Base-by-base conservation (phyloP, 2,113 vertebrate genomes). In the Australoheros scitulus region DNA sequence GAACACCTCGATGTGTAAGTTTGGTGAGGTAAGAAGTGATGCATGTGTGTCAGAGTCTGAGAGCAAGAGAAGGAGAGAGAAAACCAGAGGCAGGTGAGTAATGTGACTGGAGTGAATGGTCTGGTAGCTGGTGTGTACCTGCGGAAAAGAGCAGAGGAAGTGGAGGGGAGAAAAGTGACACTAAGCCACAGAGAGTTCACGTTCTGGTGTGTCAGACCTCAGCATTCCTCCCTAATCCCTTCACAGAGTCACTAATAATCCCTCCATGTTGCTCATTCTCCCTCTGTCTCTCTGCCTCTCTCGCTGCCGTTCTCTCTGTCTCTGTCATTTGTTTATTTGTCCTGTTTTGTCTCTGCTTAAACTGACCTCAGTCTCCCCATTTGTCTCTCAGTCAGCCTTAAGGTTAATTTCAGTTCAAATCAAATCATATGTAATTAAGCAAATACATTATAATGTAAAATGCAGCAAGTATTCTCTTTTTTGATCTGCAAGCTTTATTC, bases 161-260 rank as follows among this genome's bases (percentile, higher is more conserved):
- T 57, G 65, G 47, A 82, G 83, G 77, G 79, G 60, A 83, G 78
- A 76, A 61, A 77, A 87, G 81, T 90, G 89, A 89, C 91, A 91
- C 80, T 93, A 93, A 94, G 76, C 89, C 77, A 70, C 60, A 78
- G 83, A 10, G 34, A 89, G 85, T 91, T 87, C 77, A 83, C 77
- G 87, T 76, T 91, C 57, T 88, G 79, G 86, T 76, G 88, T 88
- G 88, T 92, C 88, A 91, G 84, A 93, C 87, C 86, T 89, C 90
- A 83, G 65, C 83, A 78, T 92, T 90, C 87, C 88, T 84, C 59
- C 64, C 34, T 91, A 91, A 93, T 94, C 90, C 92, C 61, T 65
- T 34, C 84, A 87, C 82, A 86, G 34, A 81, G 78, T 83, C 74
- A 14, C 78, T 90, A 92, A 92, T 93, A 92, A 92, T 94, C 92